Evolutionary conservation across 1,140 invertebrate genomes (phyloP), one percentile per base, ranked within the genome.

Genomic region (Saccostrea glomerata): DNA sequence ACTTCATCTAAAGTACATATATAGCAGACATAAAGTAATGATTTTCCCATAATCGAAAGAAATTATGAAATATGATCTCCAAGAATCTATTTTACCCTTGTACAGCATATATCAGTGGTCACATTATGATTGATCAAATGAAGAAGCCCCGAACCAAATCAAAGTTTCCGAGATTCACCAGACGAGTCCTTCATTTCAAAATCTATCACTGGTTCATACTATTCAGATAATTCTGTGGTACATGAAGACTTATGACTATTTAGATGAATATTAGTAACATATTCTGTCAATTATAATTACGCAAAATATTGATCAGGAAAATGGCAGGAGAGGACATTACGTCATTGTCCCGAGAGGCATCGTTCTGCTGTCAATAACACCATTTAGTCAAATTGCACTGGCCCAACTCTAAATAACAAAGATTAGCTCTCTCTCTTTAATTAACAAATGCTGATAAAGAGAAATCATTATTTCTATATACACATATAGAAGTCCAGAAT

Each of bases 361-460:
- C 23, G 5, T 13, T 30, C 25, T 5, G 11, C 15, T 25, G 7
- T 30, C 25, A 77, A 77, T 77, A 30, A 13, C 23, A 77, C 70
- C 70, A 77, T 77, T 77, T 77, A 77, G 70, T 77, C 23, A 77
- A 77, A 77, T 77, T 77, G 70, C 70, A 77, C 70, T 77, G 60
- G 60, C 20, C 60, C 25, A 77, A 30, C 9, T 77, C 11, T 25
- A 30, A 25, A 77, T 77, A 77, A 17, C 12, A 2, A 77, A 11
- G 70, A 77, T 77, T 77, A 77, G 15, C 11, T 30, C 25, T 77
- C 25, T 77, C 30, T 77, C 25, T 11, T 77, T 36, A 77, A 77
- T 77, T 36, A 77, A 73, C 23, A 23, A 12, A 77, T 12, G 25
- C 25, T 30, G 30, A 77, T 47, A 47, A 47, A 47, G 47, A 47